Percentiles rank a stretch among this genome's conserved stretches.
Evolutionary conservation across 2,797 vertebrate genomes (phyloP).

Genomic region (Sarcophilus harrisii): DNA sequence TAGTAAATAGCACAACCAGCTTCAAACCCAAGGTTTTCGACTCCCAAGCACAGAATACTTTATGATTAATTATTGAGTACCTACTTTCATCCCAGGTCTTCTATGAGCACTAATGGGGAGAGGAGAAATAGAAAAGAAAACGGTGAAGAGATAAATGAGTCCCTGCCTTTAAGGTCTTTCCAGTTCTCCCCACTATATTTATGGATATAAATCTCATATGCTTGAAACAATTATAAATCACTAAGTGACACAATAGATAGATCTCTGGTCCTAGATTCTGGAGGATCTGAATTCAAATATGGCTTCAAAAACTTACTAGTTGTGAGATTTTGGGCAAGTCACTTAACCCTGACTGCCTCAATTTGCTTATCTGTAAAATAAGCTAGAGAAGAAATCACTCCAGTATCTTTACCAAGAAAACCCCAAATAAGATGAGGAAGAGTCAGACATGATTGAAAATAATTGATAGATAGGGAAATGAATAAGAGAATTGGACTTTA

Average conservation of each 20-base stretch:
- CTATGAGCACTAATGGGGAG: not conserved
- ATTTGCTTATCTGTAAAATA: too few relatives aligned
- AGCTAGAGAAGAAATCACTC: too few relatives aligned
- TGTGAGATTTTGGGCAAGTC: not conserved
- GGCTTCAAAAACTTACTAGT: not conserved
- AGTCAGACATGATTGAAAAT: too few relatives aligned
- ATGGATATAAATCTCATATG: not conserved
- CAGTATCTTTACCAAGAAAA: too few relatives aligned
- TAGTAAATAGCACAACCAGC: not conserved
- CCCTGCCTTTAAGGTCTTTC: not conserved
- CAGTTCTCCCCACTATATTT: not conserved
- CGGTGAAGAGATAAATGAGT: not conserved
- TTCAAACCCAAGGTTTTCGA: not conserved
- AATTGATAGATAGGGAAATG: too few relatives aligned
- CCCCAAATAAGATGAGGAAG: too few relatives aligned
- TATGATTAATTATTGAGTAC: not conserved
- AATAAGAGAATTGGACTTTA: too few relatives aligned
- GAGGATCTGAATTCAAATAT: not conserved
- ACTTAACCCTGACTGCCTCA: not conserved
- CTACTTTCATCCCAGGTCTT: not conserved
- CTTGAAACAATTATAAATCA: not conserved
- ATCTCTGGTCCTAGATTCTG: not conserved
- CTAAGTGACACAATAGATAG: not conserved
- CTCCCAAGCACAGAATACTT: not conserved
- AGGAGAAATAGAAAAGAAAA: not conserved